Base-by-base conservation (phyloP, 2,113 vertebrate genomes). In the Oreochromis niloticus region DNA sequence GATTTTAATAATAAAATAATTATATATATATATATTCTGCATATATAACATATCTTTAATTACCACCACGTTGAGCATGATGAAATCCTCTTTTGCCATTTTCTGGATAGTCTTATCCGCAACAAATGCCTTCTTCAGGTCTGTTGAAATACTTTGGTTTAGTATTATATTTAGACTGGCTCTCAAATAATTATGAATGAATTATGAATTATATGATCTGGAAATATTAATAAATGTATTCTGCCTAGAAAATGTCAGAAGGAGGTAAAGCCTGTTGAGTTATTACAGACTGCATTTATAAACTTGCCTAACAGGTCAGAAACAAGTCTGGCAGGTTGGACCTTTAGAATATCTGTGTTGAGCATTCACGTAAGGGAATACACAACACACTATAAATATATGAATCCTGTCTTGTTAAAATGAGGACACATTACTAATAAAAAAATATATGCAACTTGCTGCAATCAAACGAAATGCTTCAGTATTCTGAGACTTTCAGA, bases 21-120 rank as follows among this genome's bases (percentile, higher is more conserved):
- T 3, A 36, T 16, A 43, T 19, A 34, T 17, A 16, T 36, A 34
- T 34, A 36, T 63, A 1, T 73, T 43, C 22, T 55, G 14, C 46
- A 55, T 46, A 11, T 36, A 6, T 32, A 52, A 48, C 13, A 81
- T 5, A 9, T 63, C 34, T 43, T 68, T 17, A 79, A 80, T 83
- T 97, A 98, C 97, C 97, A 97, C 93, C 82, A 98, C 79, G 68
- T 98, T 98, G 85, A 98, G 91, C 97, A 98, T 98, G 94, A 98
- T 88, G 91, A 98, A 98, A 87, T 97, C 95, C 56, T 97, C 95
- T 93, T 96, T 94, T 81, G 97, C 97, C 97, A 98, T 96, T 96
- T 97, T 96, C 94, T 97, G 97, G 93, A 97, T 94, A 88, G 96
- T 88, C 87, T 96, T 91, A 24, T 96, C 94, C 92, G 95, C 95